Evolutionary conservation across 2,888 invertebrate species (phyloP).

Genomic region (Syritta pipiens): DNA sequence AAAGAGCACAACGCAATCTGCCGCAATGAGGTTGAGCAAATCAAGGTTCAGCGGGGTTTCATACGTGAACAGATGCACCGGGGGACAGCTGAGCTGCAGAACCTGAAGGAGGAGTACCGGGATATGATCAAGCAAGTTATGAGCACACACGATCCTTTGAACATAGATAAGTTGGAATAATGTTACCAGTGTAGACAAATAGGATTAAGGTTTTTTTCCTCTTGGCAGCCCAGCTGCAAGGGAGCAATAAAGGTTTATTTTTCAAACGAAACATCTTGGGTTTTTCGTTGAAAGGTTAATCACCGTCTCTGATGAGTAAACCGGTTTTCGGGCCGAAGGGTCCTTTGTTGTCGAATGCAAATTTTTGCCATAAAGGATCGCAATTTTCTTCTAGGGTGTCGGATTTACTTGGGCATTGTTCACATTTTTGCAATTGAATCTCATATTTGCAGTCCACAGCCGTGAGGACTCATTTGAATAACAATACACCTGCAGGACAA

Average conservation of each 20-base stretch:
- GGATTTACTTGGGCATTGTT: slow-evolving; percentile 4
- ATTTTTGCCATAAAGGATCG: slow-evolving; percentile 3
- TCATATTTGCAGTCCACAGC: too few species aligned
- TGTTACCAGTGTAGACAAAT: too few species aligned
- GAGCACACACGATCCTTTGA: too few species aligned
- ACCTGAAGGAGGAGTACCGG: slow-evolving; percentile 35
- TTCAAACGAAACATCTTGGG: slow-evolving; percentile 4
- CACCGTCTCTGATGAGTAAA: not conserved
- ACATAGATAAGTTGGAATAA: slow-evolving; percentile 42
- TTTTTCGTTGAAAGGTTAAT: too few species aligned
- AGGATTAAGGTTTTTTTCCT: slow-evolving; percentile 25
- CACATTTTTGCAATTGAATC: slow-evolving; percentile 10
- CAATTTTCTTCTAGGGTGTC: not conserved
- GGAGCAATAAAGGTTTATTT: slow-evolving; percentile 39
- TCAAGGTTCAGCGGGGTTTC: slow-evolving; percentile 32
- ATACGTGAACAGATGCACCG: slow-evolving; percentile 51
- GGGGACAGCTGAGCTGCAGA: slow-evolving; percentile 41
- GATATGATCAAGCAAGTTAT: slow-evolving; percentile 36
- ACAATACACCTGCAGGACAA: slow-evolving; percentile 11
- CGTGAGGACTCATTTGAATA: slow-evolving; percentile 7
- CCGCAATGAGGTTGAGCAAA: slow-evolving; percentile 42
- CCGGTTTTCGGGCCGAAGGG: not conserved
- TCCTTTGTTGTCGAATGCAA: slow-evolving; percentile 10
- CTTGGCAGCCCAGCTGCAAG: not conserved
- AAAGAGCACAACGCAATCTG: slow-evolving; percentile 34